Base-by-base conservation (phyloP, 2,888 invertebrate species). In the Ditula angustiorana region DNA sequence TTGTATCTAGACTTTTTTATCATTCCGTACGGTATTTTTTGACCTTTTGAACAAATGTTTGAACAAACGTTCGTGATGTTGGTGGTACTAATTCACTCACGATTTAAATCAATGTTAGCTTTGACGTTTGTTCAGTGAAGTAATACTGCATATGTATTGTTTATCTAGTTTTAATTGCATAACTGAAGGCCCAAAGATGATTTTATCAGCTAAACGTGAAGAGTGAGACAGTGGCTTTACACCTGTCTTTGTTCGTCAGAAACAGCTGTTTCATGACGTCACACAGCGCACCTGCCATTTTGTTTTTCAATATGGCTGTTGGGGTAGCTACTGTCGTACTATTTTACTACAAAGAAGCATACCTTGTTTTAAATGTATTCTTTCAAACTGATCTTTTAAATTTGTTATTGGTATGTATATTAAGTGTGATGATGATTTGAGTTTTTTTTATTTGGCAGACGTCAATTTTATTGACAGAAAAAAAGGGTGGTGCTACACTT, bases 201-300 rank as follows among this genome's bases (percentile, higher is more conserved):
- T 19, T 41, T 41, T 41, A 41, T 2, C 16, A 1, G 19, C 10
- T 41, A 19, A 19, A 5, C 41, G 19, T 41, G 16, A 3, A 41
- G 41, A 8, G 23, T 21, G 19, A 44, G 2, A 44, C 5, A 41
- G 41, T 8, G 41, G n/a, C 8, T 49, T 49, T 16, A n/a, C 16
- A 47, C 55, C 53, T 47, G 61, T 35, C 33, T 44, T 8, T 19
- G 16, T 19, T 30, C 11, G 50, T 7, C 41, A 8, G n/a, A 46
- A 63, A 33, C 63, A 63, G 63, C 63, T 63, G 63, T 58, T 63
- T 30, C 19, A 21, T 63, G 63, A 58, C 63, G 63, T 63, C 33
- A 33, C 13, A 16, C 24, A 44, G 44, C 63, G 21, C 24, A 44
- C 50, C 63, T 41, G 63, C 63, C 63, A 63, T 63, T 46, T 63